A percentile compares a stretch with the other conserved stretches of the same genome.
phyloP scores from a whole-genome alignment of 2,113 vertebrate species.

The Cyanocitta stelleri region DNA sequence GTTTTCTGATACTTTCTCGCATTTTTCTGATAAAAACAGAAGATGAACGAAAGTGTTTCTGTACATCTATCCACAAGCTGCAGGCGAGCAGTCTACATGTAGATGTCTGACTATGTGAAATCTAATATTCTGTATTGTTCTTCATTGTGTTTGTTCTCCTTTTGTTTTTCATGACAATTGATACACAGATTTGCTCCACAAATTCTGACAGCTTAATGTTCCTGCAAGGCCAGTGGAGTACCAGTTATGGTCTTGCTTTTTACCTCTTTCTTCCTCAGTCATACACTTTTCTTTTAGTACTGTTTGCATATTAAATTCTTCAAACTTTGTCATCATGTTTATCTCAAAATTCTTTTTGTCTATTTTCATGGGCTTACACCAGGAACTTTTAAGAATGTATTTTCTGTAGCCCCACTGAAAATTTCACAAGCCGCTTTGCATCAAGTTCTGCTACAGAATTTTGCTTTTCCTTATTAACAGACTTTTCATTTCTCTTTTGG shows the following conservation, averaged over 20 bases:
- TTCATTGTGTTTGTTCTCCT: neutral
- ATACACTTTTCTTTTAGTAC: neutral
- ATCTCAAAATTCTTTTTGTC: neutral
- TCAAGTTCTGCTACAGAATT: neutral
- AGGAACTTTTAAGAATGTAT: neutral
- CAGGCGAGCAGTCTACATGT: neutral
- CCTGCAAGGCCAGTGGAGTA: neutral
- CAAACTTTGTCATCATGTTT: neutral
- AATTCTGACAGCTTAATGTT: neutral
- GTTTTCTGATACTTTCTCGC: neutral
- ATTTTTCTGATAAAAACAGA: neutral
- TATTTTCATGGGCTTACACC: neutral
- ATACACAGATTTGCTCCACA: neutral
- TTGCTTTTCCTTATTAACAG: neutral
- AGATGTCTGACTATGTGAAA: neutral
- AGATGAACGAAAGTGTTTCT: neutral
- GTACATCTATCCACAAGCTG: neutral
- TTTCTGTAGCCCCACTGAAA: neutral
- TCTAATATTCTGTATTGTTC: neutral
- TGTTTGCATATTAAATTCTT: neutral
- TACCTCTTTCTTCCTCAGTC: neutral
- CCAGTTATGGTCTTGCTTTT: neutral
- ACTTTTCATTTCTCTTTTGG: neutral
- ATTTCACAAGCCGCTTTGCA: neutral
- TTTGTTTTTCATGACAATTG: neutral